A percentile compares a stretch with the other conserved stretches of the same genome.
Conservation (phyloP, 2,888 invertebrate species). For the Aphodius sticticus region DNA sequence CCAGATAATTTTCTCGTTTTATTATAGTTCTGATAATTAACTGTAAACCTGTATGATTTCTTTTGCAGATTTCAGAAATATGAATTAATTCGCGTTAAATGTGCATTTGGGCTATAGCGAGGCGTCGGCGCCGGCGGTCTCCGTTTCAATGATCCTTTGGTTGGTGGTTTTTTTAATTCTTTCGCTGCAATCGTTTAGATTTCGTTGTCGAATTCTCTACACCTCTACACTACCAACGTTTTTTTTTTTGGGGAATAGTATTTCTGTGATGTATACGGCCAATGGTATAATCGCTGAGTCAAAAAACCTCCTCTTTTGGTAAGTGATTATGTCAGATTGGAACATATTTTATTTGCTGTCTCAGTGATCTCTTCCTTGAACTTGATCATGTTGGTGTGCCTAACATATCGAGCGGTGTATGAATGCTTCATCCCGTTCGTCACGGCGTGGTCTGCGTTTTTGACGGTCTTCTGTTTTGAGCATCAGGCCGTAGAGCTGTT, state of each 20-base stretch:
- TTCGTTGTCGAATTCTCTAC: constrained; percentile 4
- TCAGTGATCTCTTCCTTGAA: neutral
- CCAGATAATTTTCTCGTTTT: too few species aligned
- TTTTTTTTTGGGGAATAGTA: neutral
- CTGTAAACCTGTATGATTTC: too few species aligned
- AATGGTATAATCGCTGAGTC: neutral
- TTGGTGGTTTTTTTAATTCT: constrained; percentile 22
- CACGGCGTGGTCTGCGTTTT: constrained; percentile 41
- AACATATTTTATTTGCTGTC: neutral
- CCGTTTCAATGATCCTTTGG: constrained; percentile 19
- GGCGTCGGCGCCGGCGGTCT: neutral
- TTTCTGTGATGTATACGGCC: neutral
- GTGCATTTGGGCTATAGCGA: too few species aligned
- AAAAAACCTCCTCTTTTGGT: neutral
- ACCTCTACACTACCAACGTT: neutral
- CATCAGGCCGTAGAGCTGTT: constrained; percentile 34
- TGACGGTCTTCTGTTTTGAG: neutral
- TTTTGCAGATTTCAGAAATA: too few species aligned
- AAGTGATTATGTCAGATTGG: neutral
- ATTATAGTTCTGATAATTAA: too few species aligned
- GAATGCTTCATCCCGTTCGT: constrained; percentile 34
- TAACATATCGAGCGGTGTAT: too few species aligned
- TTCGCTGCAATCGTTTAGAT: neutral
- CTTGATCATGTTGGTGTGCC: neutral
- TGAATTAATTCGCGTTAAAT: too few species aligned